A percentile compares a stretch with the other conserved stretches of the same genome.
Conservation (phyloP, 2,797 vertebrate genomes). For the Rhinella marina region DNA sequence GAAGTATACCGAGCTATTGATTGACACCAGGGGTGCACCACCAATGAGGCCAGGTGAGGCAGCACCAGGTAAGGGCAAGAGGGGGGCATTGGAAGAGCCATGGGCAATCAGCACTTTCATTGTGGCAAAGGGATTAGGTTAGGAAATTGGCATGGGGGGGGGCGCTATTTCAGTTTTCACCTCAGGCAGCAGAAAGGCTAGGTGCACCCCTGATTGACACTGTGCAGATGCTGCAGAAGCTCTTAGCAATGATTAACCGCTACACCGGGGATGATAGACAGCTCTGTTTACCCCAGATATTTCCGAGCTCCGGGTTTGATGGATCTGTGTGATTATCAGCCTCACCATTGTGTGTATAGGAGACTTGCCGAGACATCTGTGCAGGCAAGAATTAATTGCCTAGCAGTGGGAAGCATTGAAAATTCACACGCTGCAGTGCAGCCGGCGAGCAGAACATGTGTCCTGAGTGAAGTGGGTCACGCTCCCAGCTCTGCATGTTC, state of each 20-base stretch:
- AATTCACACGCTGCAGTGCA: conserved; percentile 29
- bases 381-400: conserved; percentile 20
- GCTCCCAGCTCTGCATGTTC: background rate
- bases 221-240: background rate
- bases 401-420: background rate
- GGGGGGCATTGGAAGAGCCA: no score
- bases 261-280: background rate
- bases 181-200: no score
- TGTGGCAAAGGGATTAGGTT: no score
- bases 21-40: no score
- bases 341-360: conserved; percentile 4
- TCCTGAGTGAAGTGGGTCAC: conserved; percentile 24
- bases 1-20: background rate
- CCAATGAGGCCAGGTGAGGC: no score
- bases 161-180: no score
- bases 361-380: background rate
- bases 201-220: background rate
- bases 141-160: no score
- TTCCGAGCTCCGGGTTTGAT: background rate
- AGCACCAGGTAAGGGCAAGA: no score
- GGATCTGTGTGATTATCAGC: conserved; percentile 10
- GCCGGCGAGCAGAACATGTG: conserved; percentile 25
- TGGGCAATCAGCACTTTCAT: no score
- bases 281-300: background rate
- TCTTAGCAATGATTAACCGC: conserved; percentile 20